A percentile compares a stretch with the other conserved stretches of the same genome.
These are phyloP conservation scores for Agonopterix alstromeriana DNA, from an alignment of 2,888 invertebrate genomes.

Conservation along the genomic window DNA sequence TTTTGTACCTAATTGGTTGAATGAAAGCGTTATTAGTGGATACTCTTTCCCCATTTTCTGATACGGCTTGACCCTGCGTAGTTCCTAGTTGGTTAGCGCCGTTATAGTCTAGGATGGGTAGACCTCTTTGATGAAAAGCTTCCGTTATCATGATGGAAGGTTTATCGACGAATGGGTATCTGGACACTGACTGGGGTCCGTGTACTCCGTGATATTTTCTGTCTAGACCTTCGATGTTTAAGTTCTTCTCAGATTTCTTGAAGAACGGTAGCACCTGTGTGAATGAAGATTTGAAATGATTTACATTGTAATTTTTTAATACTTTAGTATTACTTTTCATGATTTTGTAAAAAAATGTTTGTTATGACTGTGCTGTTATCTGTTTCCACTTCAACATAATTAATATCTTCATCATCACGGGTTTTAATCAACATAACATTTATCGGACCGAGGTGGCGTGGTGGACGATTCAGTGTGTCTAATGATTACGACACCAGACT, in stretches of 20 bases:
- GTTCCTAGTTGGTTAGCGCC: constrained; percentile 71
- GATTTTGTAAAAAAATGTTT: no score
- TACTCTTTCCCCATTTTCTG: constrained; percentile 71
- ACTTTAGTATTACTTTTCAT: no score
- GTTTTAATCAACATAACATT: no score
- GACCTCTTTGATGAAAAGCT: constrained; percentile 76
- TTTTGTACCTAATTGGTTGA: constrained; percentile 74
- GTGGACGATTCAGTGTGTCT: no score
- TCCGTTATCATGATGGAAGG: constrained; percentile 72
- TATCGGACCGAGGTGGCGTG: no score
- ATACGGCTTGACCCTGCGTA: constrained; percentile 74
- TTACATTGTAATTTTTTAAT: constrained; percentile 26
- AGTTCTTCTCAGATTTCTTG: constrained; percentile 78
- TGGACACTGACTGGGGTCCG: constrained; percentile 78
- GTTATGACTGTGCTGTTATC: no score
- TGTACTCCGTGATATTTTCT: constrained; percentile 74
- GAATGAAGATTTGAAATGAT: constrained; percentile 18
- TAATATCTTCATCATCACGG: no score
- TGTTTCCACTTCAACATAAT: no score
- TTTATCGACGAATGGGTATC: constrained; percentile 76
- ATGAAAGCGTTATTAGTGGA: constrained; percentile 81
- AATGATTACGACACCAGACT: no score
- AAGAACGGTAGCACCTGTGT: constrained; percentile 80
- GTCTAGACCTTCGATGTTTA: constrained; percentile 63
- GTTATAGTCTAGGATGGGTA: constrained; percentile 74